Conservation (phyloP, 2,113 vertebrate genomes). For the Atlantisia rogersi region DNA sequence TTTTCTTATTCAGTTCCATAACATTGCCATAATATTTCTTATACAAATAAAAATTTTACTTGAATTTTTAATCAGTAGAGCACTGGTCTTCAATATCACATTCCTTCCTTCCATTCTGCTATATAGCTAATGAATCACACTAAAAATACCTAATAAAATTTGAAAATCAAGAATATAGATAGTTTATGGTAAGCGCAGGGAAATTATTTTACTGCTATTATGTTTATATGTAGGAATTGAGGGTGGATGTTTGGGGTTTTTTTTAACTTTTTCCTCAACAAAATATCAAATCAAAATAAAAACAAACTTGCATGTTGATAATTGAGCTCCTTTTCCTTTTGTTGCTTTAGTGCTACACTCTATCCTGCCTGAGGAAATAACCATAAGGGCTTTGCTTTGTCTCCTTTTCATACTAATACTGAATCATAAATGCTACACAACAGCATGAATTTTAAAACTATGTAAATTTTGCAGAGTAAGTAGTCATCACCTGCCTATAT, state of each 20-base stretch:
- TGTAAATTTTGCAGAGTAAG: background rate
- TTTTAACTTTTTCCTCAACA: background rate
- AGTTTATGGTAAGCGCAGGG: background rate
- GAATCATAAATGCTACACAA: background rate
- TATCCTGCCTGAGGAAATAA: background rate
- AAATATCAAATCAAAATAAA: background rate
- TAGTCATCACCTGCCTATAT: background rate
- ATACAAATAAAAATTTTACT: background rate
- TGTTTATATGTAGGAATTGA: background rate
- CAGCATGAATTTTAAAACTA: background rate
- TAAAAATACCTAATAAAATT: background rate
- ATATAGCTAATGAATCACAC: background rate
- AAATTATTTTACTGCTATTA: background rate
- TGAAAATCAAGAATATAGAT: background rate
- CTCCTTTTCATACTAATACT: background rate
- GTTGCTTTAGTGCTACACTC: background rate
- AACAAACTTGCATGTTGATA: background rate
- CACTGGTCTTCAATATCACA: background rate
- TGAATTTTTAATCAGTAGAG: background rate
- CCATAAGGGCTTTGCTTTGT: background rate
- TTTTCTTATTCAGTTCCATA: background rate
- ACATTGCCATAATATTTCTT: background rate
- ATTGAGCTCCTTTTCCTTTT: background rate
- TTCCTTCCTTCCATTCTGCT: background rate
- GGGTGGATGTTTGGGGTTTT: background rate